phyloP scores from a whole-genome alignment of 2,113 vertebrate species.

The Hiodon tergisus region DNA sequence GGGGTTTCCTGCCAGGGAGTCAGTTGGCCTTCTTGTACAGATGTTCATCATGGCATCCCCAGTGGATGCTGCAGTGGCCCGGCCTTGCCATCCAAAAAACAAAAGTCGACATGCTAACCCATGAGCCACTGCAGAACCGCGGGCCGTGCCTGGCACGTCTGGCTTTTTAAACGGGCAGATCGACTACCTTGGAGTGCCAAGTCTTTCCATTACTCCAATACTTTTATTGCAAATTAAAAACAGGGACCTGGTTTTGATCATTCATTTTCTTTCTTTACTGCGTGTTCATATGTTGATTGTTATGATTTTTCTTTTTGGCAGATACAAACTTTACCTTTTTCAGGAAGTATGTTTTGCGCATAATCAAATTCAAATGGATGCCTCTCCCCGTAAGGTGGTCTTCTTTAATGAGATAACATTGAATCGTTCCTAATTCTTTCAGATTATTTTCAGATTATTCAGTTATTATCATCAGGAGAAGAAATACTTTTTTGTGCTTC shows the following conservation, averaged over 20 bases:
- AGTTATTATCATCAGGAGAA: neutral
- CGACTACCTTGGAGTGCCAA: slow-evolving; percentile 39
- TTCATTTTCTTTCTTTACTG: neutral
- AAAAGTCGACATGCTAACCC: too few relatives aligned
- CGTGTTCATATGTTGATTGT: slow-evolving; percentile 6
- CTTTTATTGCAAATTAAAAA: neutral
- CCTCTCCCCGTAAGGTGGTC: neutral
- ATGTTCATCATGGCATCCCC: slow-evolving; percentile 57
- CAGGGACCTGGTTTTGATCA: neutral
- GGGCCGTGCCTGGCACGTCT: slow-evolving; percentile 34
- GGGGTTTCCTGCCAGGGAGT: slow-evolving; percentile 49
- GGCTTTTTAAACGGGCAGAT: slow-evolving; percentile 37
- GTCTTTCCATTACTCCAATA: neutral
- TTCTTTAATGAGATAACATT: slow-evolving; percentile 3
- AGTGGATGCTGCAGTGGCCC: slow-evolving; percentile 34
- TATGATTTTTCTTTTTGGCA: slow-evolving; percentile 12
- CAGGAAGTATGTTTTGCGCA: slow-evolving; percentile 19
- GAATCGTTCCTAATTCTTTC: neutral
- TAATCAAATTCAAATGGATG: slow-evolving; percentile 22
- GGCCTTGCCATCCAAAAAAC: slow-evolving; percentile 15
- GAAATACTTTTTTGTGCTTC: neutral
- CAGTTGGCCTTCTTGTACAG: slow-evolving; percentile 58
- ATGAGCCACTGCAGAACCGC: slow-evolving; percentile 35
- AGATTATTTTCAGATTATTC: too few relatives aligned
- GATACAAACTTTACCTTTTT: slow-evolving; percentile 8